phyloP scores from a whole-genome alignment of 2,888 invertebrate genomes.

The Ichneumoninae sp. region DNA sequence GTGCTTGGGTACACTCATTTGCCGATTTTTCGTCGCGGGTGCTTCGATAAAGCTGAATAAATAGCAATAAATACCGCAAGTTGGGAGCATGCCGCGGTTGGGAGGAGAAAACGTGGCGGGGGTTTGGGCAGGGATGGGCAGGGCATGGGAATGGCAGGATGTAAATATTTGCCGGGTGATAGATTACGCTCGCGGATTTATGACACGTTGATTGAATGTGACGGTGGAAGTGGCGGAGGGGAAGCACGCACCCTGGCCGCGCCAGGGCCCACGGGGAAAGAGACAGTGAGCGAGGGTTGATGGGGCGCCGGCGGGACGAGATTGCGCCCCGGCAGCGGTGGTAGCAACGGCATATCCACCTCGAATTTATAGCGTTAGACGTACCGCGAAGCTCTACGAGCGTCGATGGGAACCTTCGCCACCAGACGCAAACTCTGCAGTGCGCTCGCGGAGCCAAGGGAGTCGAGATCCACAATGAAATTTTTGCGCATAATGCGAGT shows the following conservation, averaged over 20 bases:
- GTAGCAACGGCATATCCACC: constrained; percentile 55
- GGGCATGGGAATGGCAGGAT: constrained; percentile 51
- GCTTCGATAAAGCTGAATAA: constrained; percentile 69
- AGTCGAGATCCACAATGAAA: constrained; percentile 14
- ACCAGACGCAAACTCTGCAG: constrained; percentile 13
- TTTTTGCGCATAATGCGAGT: constrained; percentile 8
- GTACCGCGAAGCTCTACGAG: constrained; percentile 23
- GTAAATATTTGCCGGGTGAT: constrained; percentile 77
- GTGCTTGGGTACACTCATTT: not conserved
- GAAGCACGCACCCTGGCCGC: constrained; percentile 46
- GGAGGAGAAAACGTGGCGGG: not conserved
- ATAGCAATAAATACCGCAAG: constrained; percentile 56
- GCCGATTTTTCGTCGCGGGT: constrained; percentile 30
- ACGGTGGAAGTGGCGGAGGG: constrained; percentile 60
- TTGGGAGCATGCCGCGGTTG: not conserved
- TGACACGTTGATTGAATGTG: constrained; percentile 78
- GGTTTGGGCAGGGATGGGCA: constrained; percentile 2
- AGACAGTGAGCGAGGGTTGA: constrained; percentile 64
- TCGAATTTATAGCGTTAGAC: constrained; percentile 66
- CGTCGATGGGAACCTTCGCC: constrained; percentile 11
- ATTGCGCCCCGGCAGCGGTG: constrained; percentile 63
- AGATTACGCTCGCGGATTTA: constrained; percentile 76
- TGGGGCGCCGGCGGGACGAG: constrained; percentile 68
- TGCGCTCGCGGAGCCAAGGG: constrained; percentile 11
- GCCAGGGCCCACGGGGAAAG: constrained; percentile 46